These are phyloP conservation scores for Lepilemur septentrionalis DNA, from an alignment of 2,797 vertebrate genomes.

Conservation along the genomic window DNA sequence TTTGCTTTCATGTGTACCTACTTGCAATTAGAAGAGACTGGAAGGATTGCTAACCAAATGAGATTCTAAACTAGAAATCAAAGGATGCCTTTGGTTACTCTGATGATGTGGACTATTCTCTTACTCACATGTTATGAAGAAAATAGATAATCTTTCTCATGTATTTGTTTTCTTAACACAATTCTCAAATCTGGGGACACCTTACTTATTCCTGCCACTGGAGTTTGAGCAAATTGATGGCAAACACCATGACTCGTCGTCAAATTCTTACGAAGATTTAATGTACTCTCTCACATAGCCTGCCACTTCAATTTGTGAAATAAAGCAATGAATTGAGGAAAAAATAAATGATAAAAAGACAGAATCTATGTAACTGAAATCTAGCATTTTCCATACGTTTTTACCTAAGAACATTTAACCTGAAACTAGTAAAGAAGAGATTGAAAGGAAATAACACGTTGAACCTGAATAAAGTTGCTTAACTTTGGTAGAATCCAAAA, in stretches of 20 bases:
- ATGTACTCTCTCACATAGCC: not conserved
- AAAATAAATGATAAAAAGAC: not conserved
- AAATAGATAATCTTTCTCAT: not conserved
- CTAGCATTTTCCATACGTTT: not conserved
- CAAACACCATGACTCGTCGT: not conserved
- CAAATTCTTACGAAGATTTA: not conserved
- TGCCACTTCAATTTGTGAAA: not conserved
- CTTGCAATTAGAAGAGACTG: not conserved
- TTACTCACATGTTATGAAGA: not conserved
- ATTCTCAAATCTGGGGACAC: not conserved
- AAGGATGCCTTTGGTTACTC: not conserved
- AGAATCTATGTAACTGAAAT: not conserved
- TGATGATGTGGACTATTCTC: rapidly evolving
- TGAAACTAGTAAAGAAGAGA: not conserved
- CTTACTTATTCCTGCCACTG: not conserved
- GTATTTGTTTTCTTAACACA: not conserved
- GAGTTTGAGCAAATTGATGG: not conserved
- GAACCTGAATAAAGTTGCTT: not conserved
- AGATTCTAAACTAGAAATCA: not conserved
- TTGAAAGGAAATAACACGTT: not conserved
- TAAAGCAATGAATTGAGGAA: not conserved
- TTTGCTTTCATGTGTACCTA: not conserved
- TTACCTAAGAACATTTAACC: not conserved
- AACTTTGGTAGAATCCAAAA: constrained; percentile 1
- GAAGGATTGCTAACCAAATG: not conserved